These are phyloP conservation scores for Baryphthengus martii DNA, from an alignment of 2,113 vertebrate species.

Conservation along the genomic window DNA sequence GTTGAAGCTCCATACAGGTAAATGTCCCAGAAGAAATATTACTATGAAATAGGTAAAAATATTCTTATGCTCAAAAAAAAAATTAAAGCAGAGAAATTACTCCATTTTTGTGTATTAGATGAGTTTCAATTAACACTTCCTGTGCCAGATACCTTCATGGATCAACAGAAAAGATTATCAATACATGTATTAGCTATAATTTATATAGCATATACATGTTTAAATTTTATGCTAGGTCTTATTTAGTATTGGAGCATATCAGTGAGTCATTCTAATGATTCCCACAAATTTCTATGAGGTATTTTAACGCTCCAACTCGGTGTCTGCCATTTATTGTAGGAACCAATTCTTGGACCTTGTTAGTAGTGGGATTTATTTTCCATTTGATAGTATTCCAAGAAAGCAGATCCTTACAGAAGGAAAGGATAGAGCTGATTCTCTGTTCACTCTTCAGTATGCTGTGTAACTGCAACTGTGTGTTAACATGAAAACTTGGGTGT, in stretches of 20 bases:
- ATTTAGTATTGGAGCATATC: background rate
- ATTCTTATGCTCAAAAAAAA: background rate
- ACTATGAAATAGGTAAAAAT: background rate
- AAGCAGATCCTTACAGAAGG: background rate
- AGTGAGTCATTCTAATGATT: slow-evolving; percentile 3
- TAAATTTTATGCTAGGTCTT: background rate
- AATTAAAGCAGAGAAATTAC: background rate
- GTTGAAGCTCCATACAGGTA: background rate
- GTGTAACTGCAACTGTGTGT: background rate
- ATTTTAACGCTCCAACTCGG: background rate
- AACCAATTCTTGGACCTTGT: background rate
- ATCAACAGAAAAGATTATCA: background rate
- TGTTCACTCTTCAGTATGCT: background rate
- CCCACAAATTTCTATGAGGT: background rate
- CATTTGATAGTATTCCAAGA: background rate
- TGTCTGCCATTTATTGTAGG: background rate
- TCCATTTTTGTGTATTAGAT: background rate
- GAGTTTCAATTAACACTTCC: background rate
- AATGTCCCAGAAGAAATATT: background rate
- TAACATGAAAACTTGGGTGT: background rate
- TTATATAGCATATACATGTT: background rate
- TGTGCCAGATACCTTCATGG: background rate
- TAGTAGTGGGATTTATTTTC: background rate
- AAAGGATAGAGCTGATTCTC: background rate
- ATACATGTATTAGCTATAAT: background rate